phyloP scores from a whole-genome alignment of 2,797 vertebrate species.

The Cetoscarus ocellatus region DNA sequence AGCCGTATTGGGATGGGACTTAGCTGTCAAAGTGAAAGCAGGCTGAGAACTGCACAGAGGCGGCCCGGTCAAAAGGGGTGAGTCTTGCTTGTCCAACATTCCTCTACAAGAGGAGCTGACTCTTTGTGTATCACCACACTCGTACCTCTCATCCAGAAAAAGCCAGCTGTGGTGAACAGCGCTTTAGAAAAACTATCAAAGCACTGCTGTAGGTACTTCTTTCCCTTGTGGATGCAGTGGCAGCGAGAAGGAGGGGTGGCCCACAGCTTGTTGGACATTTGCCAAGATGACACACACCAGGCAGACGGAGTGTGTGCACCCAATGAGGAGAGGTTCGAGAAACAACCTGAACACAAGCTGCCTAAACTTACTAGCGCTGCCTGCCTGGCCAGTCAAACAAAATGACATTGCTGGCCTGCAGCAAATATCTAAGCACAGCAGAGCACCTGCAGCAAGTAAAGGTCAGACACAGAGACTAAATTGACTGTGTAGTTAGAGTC shows the following conservation, averaged over 20 bases:
- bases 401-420: constrained; percentile 53
- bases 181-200: constrained; percentile 62
- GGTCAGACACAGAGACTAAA: constrained; percentile 47
- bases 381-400: constrained; percentile 47
- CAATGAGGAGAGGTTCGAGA: constrained; percentile 54
- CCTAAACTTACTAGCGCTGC: constrained; percentile 55
- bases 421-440: constrained; percentile 46
- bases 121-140: constrained; percentile 58
- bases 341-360: constrained; percentile 68
- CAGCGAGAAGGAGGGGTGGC: constrained; percentile 36
- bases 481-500: constrained; percentile 8
- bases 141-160: constrained; percentile 42
- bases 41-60: constrained; percentile 46
- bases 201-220: constrained; percentile 59
- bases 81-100: constrained; percentile 59
- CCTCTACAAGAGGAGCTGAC: constrained; percentile 47
- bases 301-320: constrained; percentile 51
- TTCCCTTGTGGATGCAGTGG: constrained; percentile 45
- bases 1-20: constrained; percentile 50
- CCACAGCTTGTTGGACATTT: constrained; percentile 59
- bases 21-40: constrained; percentile 59
- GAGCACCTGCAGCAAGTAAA: constrained; percentile 49
- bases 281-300: constrained; percentile 61
- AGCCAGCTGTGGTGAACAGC: constrained; percentile 33
- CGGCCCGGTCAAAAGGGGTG: constrained; percentile 61